Evolutionary conservation across 2,797 vertebrate species (phyloP).

Genomic region (Anguilla marmorata): DNA sequence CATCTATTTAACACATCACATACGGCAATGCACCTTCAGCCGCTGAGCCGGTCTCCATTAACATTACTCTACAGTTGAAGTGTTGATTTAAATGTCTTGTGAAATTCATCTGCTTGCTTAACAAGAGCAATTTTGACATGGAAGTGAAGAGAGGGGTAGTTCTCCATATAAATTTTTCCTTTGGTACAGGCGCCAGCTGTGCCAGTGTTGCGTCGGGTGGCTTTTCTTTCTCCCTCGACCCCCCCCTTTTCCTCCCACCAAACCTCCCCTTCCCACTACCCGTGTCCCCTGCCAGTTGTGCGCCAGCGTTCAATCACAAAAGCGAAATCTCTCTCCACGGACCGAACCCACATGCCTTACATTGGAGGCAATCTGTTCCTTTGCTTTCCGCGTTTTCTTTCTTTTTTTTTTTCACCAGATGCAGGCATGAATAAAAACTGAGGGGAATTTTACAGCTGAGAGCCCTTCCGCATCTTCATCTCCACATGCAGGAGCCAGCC

Average conservation of each 20-base stretch:
- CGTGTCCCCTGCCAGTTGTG: conserved; percentile 46
- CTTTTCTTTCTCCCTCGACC: conserved; percentile 43
- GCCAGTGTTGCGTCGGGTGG: conserved; percentile 60
- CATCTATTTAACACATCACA: conserved; percentile 24
- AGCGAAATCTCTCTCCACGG: conserved; percentile 70
- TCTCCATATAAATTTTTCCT: conserved; percentile 69
- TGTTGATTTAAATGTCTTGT: conserved; percentile 61
- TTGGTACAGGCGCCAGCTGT: conserved; percentile 73
- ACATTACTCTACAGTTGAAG: conserved; percentile 24
- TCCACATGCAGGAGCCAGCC: conserved; percentile 37
- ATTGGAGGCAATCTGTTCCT: conserved; percentile 74
- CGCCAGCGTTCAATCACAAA: conserved; percentile 72
- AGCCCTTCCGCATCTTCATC: conserved; percentile 51
- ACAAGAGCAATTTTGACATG: conserved; percentile 68
- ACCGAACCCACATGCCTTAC: conserved; percentile 73
- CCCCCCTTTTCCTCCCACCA: conserved; percentile 16
- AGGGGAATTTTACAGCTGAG: conserved; percentile 51
- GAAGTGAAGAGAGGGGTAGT: conserved; percentile 66
- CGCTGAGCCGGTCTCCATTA: conserved; percentile 1
- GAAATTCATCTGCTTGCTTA: conserved; percentile 63
- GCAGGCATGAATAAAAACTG: conserved; percentile 48
- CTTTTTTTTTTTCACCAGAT: conserved; percentile 54
- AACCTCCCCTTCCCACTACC: neutral
- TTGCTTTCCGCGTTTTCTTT: conserved; percentile 47
- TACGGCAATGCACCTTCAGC: neutral